These are phyloP conservation scores for Xestoiulus laeticollis DNA, from an alignment of 2,888 invertebrate genomes.

Conservation along the genomic window DNA sequence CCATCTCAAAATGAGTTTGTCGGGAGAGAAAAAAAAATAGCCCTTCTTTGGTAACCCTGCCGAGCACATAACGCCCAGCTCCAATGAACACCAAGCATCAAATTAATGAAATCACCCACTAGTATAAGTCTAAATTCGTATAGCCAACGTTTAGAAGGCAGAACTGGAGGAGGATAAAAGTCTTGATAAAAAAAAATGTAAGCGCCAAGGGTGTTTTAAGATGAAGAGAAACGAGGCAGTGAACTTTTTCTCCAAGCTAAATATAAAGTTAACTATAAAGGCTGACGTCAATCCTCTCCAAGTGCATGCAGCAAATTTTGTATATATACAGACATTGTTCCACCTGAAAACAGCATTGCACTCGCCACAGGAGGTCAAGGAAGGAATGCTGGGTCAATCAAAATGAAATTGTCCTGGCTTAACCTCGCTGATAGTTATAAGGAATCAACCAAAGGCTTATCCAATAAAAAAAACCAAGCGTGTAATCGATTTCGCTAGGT, in stretches of 20 bases:
- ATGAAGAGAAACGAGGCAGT: neutral
- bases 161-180: neutral
- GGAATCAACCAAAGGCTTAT: neutral
- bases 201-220: neutral
- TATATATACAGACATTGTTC: neutral
- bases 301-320: neutral
- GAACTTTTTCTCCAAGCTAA: neutral
- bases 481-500: neutral
- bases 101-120: neutral
- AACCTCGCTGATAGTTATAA: neutral
- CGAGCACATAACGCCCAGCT: neutral
- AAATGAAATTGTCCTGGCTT: neutral
- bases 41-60: neutral
- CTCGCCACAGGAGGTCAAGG: neutral
- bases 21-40: neutral
- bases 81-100: neutral
- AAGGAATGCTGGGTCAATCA: neutral
- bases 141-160: neutral
- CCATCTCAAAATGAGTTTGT: neutral
- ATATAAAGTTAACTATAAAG: neutral
- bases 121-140: neutral
- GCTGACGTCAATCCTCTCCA: neutral
- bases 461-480: neutral
- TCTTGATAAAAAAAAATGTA: neutral
- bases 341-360: neutral